Evolutionary conservation across 2,113 vertebrate genomes (phyloP).

Genomic region (Sebastes schlegelii): DNA sequence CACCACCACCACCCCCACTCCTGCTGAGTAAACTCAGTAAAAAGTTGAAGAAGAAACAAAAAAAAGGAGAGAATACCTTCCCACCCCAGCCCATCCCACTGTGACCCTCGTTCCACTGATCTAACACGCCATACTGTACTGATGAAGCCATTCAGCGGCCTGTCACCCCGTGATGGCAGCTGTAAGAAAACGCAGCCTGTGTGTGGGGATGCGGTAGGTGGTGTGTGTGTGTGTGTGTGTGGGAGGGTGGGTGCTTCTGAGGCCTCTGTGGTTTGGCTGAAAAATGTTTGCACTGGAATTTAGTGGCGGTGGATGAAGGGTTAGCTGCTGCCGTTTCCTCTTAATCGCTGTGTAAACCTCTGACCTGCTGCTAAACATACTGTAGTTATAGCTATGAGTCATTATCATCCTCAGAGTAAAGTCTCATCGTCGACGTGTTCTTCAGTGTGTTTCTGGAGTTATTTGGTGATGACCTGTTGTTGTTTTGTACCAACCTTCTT

Average conservation of each 20-base stretch:
- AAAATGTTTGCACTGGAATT: slow-evolving; percentile 59
- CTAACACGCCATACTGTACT: slow-evolving; percentile 37
- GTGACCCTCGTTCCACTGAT: slow-evolving; percentile 7
- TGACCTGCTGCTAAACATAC: slow-evolving; percentile 19
- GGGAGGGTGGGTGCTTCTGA: neutral
- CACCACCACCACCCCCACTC: slow-evolving; percentile 68
- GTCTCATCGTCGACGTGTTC: neutral
- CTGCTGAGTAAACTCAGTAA: slow-evolving; percentile 73
- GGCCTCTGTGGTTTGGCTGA: slow-evolving; percentile 37
- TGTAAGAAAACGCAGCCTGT: slow-evolving; percentile 6
- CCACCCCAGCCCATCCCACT: slow-evolving; percentile 26
- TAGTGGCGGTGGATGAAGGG: slow-evolving; percentile 27
- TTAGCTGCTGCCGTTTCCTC: slow-evolving; percentile 23
- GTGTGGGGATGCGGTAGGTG: slow-evolving; percentile 2
- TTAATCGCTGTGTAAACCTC: slow-evolving; percentile 27
- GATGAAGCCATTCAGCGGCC: slow-evolving; percentile 64
- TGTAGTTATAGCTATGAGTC: neutral
- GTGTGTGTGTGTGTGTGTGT: neutral
- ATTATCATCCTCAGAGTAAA: neutral
- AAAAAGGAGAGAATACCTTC: slow-evolving; percentile 30
- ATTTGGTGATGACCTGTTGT: neutral
- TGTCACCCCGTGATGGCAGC: slow-evolving; percentile 38
- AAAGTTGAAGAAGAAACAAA: slow-evolving; percentile 48
- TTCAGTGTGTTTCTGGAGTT: neutral
- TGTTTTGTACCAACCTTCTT: neutral